phyloP scores from a whole-genome alignment of 2,113 vertebrate species.

The Sylvietta virens region DNA sequence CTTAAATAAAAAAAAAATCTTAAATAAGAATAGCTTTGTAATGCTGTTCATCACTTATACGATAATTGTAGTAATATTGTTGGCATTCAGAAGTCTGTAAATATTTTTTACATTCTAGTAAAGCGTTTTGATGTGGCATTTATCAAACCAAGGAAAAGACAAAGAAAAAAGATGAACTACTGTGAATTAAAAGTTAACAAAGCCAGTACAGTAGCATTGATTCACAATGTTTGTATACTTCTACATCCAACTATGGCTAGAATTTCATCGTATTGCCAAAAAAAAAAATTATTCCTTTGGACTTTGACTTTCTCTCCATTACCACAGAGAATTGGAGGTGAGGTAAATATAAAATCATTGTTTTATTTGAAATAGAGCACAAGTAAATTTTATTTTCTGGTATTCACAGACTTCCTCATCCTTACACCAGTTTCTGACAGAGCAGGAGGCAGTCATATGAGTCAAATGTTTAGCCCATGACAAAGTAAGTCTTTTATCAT shows the following conservation, averaged over 20 bases:
- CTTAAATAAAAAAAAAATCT: neutral
- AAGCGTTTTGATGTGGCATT: constrained; percentile 2
- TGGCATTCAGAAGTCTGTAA: constrained; percentile 3
- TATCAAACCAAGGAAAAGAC: neutral
- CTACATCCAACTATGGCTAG: neutral
- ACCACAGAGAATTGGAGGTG: neutral
- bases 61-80: constrained; percentile 1
- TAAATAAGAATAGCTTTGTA: neutral
- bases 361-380: neutral
- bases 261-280: neutral
- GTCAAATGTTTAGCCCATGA: neutral
- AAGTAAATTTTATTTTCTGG: neutral
- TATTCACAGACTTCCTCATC: neutral
- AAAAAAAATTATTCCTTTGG: neutral
- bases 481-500: neutral
- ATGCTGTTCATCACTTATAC: neutral
- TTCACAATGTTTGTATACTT: neutral
- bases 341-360: neutral
- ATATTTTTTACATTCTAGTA: constrained; percentile 1
- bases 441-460: neutral
- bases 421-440: neutral
- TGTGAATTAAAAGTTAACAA: neutral
- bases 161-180: neutral
- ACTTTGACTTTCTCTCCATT: neutral
- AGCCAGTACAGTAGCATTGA: neutral